Conservation (phyloP, 37 sponge, comb jelly and placozoan species). For the Beroe forskalii region DNA sequence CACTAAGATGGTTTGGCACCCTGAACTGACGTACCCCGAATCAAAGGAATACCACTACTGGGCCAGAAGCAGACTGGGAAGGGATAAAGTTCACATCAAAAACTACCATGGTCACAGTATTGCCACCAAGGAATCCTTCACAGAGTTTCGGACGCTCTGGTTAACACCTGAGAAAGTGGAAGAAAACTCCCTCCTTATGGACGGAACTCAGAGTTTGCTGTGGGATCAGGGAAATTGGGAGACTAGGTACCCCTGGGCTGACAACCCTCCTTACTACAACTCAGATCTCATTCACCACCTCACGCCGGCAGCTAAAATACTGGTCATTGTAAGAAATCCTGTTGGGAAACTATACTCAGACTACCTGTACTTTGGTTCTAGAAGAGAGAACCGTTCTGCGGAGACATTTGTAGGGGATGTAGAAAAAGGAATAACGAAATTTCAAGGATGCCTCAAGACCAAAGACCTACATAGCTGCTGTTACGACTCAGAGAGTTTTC, state of each 20-base stretch:
- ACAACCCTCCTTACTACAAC: no score
- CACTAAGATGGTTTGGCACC: constrained; percentile 9
- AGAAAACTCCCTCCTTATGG: neutral
- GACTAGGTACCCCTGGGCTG: neutral
- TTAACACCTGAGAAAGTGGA: no score
- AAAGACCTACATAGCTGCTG: neutral
- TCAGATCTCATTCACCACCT: no score
- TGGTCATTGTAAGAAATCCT: no score
- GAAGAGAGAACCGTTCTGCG: neutral
- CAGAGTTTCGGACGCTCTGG: no score
- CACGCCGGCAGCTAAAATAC: no score
- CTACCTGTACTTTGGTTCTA: neutral
- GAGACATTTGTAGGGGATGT: neutral
- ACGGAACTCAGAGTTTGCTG: constrained; percentile 21
- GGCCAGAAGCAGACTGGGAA: constrained; percentile 9
- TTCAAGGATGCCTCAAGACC: neutral
- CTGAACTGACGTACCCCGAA: neutral
- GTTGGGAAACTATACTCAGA: neutral
- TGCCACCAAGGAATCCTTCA: no score
- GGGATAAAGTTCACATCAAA: neutral
- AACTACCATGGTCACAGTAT: no score
- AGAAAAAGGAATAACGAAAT: neutral
- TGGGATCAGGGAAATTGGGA: neutral
- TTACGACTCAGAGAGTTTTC: constrained; percentile 15
- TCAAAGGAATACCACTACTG: constrained; percentile 37